Base-by-base conservation (phyloP, 2,797 vertebrate species). In the Pipistrellus pipistrellus region DNA sequence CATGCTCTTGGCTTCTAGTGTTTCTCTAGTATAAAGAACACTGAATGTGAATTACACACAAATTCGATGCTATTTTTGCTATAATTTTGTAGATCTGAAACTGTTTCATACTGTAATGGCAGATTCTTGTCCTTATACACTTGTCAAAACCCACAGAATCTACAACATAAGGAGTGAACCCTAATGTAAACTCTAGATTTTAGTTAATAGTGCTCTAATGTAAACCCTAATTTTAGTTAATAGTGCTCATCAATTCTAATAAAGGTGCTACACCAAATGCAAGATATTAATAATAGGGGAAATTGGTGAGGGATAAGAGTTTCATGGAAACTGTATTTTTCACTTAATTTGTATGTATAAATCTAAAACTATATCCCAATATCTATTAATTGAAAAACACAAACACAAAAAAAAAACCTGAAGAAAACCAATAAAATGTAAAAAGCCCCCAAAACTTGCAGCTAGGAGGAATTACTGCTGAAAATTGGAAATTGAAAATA, bases 71-170 rank as follows among this genome's bases (percentile, higher is more conserved):
- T 78, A 41, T 77, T n/a, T 69, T 69, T 80, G 75, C 20, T 62
- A 48, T 59, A 88, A 68, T 53, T 92, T 35, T 55, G 4, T 68
- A 57, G 91, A n/a, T 69, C 20, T 72, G 32, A 86, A 90, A 73
- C 23, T 64, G 13, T 15, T 9, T 53, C 35, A 48, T 46, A 27
- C 4, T 68, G 0, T 71, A 32, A 82, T 57, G 23, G 38, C 68
- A 15, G 41, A 44, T 83, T 72, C 20, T 64, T 64, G 23, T 48
- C 11, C 46, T 85, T 12, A 53, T 2, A 25, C 6, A 44, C 35
- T 75, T 90, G 6, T 78, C 51, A 81, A 85, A 81, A 91, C 20
- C 4, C 21, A 38, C 17, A 59, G 69, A 59, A 85, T 44, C 17
- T 62, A 30, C 57, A 62, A 62, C 57, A 62, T 5, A 62, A 72